Evolutionary conservation across 2,888 invertebrate genomes (phyloP), one percentile per base, ranked within the genome.

Genomic region (Temnothorax unifasciatus): DNA sequence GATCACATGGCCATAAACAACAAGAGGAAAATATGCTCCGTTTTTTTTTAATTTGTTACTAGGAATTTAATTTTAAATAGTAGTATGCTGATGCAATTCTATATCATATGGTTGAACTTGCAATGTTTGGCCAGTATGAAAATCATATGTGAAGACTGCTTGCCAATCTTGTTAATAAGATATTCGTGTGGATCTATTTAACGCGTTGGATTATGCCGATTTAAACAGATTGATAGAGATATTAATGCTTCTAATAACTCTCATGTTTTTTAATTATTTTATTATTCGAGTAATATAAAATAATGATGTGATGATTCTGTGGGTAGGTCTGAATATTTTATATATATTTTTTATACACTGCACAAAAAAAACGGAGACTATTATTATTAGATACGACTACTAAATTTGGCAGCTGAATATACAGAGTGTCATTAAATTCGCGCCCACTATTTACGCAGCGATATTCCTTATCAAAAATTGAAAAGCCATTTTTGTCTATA

Each of bases 1-100:
- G 44, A 90, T 90, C 47, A 90, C 90, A 50, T 90, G 90, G 90
- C 90, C 90, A 8, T 90, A 83, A 57, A 38, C 11, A 47, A 38
- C 5, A 57, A 6, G 13, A 29, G 18, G 13, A 69, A n/a, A 41
- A 66, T 54, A 34, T 69, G 13, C 18, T 52, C 29, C 3, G 11
- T 21, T 73, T 38, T 4, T 13, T 21, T 73, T 38, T 4, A 29
- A 66, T 64, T 57, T 41, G 1, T 79, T 71, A 66, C 5, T 34
- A 54, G 25, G 69, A 73, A 57, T 66, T 69, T 21, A 69, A 71
- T 25, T 57, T 82, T n/a, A 83, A 50, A 11, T 15, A 61, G 21
- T 25, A 44, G 9, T 59, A 59, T 38, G 15, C 18, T 57, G 25
- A 8, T 21, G 25, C n/a, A 47, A 75, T 6, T 81, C 0, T 82